Conservation (phyloP, 37 sponge, comb jelly and placozoan species). For the Ianthella basta region DNA sequence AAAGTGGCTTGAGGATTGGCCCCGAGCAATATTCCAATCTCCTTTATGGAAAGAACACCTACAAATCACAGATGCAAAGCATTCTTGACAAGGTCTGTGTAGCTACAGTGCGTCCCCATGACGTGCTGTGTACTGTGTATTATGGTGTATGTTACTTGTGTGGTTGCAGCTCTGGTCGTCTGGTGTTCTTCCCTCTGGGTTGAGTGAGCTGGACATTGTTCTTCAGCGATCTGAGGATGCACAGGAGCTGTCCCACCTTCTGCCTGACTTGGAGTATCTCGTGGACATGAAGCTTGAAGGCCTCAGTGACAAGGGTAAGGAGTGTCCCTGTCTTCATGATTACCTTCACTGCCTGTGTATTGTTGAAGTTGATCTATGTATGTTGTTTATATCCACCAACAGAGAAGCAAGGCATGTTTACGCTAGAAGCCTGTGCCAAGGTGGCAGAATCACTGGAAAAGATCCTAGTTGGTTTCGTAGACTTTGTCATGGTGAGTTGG, state of each 20-base stretch:
- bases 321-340: no score
- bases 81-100: slow-evolving; percentile 93
- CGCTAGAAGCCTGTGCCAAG: no score
- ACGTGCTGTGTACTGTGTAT: no score
- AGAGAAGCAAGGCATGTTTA: no score
- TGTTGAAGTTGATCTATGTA: no score
- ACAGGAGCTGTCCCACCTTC: background rate
- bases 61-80: slow-evolving; percentile 98
- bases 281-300: background rate
- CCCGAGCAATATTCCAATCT: slow-evolving; percentile 95
- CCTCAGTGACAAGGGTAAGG: background rate
- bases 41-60: slow-evolving; percentile 82
- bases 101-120: no score
- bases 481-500: no score
- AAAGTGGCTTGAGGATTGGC: slow-evolving; percentile 89
- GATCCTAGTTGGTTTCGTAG: no score
- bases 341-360: no score
- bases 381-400: no score
- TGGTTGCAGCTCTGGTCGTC: background rate
- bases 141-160: no score
- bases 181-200: slow-evolving; percentile 8
- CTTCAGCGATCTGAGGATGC: background rate
- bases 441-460: no score
- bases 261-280: background rate
- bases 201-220: slow-evolving; percentile 7